These are phyloP conservation scores for Pedionomus torquatus DNA, from an alignment of 2,113 vertebrate genomes.

Conservation along the genomic window DNA sequence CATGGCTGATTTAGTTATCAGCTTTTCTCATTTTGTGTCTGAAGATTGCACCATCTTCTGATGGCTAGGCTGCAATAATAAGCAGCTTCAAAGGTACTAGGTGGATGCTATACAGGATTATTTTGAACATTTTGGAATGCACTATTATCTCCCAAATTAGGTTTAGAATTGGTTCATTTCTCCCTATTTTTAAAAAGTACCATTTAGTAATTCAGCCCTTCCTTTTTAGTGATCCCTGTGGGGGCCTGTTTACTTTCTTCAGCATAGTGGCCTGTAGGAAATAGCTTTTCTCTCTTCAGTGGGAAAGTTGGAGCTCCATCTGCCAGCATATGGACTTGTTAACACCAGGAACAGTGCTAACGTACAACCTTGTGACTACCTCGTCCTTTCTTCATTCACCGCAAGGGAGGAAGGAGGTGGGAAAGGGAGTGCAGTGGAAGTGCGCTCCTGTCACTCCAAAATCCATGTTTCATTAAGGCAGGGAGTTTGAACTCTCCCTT, in stretches of 20 bases:
- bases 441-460: not conserved
- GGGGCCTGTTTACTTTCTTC: not conserved
- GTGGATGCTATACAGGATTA: not conserved
- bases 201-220: not conserved
- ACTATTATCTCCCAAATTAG: not conserved
- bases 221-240: not conserved
- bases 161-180: not conserved
- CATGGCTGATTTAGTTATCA: not conserved
- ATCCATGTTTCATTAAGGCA: not conserved
- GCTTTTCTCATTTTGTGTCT: not conserved
- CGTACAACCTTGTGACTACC: not conserved
- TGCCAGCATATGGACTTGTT: not conserved
- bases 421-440: not conserved
- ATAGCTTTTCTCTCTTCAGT: not conserved
- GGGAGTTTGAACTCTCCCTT: not conserved
- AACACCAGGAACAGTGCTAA: not conserved
- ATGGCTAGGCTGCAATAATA: not conserved
- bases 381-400: not conserved
- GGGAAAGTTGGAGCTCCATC: not conserved
- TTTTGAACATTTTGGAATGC: not conserved
- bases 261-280: not conserved
- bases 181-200: not conserved
- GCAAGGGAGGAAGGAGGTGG: rapidly evolving
- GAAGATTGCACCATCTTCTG: not conserved
- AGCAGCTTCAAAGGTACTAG: not conserved